These are phyloP conservation scores for Hipparchia semele DNA, from an alignment of 2,888 invertebrate genomes.

Conservation along the genomic window DNA sequence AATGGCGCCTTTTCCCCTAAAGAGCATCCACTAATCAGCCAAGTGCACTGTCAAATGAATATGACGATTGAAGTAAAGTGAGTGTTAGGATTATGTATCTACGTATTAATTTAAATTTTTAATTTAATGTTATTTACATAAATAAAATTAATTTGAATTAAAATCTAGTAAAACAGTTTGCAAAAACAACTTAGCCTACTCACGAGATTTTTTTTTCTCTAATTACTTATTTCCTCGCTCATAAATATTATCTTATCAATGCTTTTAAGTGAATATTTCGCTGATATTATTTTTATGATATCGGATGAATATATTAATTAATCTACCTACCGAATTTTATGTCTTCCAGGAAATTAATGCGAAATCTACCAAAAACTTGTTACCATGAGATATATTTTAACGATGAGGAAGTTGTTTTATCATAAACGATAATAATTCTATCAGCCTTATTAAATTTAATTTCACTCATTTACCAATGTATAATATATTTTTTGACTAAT, in stretches of 20 bases:
- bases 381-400: constrained; percentile 9
- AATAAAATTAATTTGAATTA: no score
- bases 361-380: constrained; percentile 12
- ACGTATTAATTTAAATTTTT: not conserved
- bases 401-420: constrained; percentile 20
- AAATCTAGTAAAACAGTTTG: no score
- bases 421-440: constrained; percentile 3
- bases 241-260: no score
- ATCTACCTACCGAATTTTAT: constrained; percentile 2
- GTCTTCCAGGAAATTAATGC: constrained; percentile 11
- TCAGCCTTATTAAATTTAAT: not conserved
- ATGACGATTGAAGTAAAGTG: constrained; percentile 65
- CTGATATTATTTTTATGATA: no score
- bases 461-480: not conserved
- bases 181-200: no score
- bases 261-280: no score
- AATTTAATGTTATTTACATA: not conserved
- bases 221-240: no score
- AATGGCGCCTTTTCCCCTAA: constrained; percentile 70
- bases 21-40: constrained; percentile 78
- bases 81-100: constrained; percentile 52
- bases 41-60: constrained; percentile 78
- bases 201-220: no score
- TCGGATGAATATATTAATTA: not conserved
- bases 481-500: not conserved